Evolutionary conservation across 1,140 invertebrate genomes (phyloP), one percentile per base, ranked within the genome.

Genomic region (Melipona quadrifasciata): DNA sequence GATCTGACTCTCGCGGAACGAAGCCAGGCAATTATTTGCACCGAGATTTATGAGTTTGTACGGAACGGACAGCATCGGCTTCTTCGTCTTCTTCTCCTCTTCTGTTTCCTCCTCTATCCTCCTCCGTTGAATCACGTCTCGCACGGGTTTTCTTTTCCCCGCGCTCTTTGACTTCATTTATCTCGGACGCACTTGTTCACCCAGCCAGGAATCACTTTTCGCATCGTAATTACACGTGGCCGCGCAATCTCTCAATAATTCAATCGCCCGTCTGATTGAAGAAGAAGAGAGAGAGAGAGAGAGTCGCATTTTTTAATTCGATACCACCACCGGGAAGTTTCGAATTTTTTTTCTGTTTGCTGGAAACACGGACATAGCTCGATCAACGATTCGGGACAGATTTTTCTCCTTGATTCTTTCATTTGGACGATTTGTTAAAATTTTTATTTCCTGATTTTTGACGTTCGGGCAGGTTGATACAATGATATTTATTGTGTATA

Each of bases 21-120:
- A 84, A 91, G 90, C 89, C 90, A 87, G 90, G 92, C 92, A 93
- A 94, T 94, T 94, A 94, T 94, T 94, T 94, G 91, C 93, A 89
- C 90, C 92, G 91, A 93, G 93, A 94, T 94, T 94, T 94, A 94
- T 94, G 93, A 93, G 93, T 94, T 93, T 93, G 92, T 91, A 88
- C 86, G 75, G 86, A 88, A 90, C 85, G 79, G 89, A 91, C 84
- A 92, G 86, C 85, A 86, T 78, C 80, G 80, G 85, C 87, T 89
- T 67, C 88, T 89, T 85, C 87, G 68, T 81, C 57, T 57, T 61
- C 55, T 47, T 70, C 57, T 61, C 51, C 12, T 73, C 72, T 19
- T 27, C 16, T 34, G 11, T 19, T 2, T 17, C 6, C 8, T 27
- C 2, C n/a, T 21, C 53, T 34, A 31, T 74, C 72, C 21, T 21